phyloP scores from a whole-genome alignment of 2,113 vertebrate species.

The Nicator chloris region DNA sequence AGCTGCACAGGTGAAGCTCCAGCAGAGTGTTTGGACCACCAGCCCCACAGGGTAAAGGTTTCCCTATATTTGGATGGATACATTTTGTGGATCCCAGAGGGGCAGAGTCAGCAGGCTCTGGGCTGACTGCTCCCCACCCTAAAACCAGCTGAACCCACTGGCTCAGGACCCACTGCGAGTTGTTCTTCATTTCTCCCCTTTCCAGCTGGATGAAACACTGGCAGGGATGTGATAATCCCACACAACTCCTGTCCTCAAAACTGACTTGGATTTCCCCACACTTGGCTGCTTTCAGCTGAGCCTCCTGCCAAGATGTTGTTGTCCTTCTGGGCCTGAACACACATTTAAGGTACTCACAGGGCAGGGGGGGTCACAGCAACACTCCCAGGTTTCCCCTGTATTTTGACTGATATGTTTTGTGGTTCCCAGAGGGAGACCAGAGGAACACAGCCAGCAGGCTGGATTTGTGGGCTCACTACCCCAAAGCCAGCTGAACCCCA shows the following conservation, averaged over 20 bases:
- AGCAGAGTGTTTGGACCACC: not conserved
- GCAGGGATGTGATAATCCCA: not conserved
- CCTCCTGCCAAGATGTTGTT: not conserved
- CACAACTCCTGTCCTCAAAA: not conserved
- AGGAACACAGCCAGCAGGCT: not conserved
- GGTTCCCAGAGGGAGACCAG: not conserved
- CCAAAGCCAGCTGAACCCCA: not conserved
- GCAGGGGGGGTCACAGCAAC: not conserved
- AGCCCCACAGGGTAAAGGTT: not conserved
- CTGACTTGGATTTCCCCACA: not conserved
- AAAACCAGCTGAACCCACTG: not conserved
- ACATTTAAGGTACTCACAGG: not conserved
- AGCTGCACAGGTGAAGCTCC: not conserved
- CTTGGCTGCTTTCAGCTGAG: not conserved
- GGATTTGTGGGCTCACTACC: not conserved
- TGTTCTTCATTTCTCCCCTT: not conserved
- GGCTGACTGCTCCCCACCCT: not conserved
- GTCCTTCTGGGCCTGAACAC: not conserved
- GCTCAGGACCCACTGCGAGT: not conserved
- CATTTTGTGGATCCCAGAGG: not conserved
- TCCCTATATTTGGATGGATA: fast-evolving
- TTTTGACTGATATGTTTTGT: not conserved
- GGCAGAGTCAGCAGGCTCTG: not conserved
- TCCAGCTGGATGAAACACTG: not conserved
- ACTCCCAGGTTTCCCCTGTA: not conserved